Percentiles rank a stretch among this genome's conserved stretches.
Conservation (phyloP, 37 sponge, comb jelly and placozoan species). For the Haliclona indistincta region DNA sequence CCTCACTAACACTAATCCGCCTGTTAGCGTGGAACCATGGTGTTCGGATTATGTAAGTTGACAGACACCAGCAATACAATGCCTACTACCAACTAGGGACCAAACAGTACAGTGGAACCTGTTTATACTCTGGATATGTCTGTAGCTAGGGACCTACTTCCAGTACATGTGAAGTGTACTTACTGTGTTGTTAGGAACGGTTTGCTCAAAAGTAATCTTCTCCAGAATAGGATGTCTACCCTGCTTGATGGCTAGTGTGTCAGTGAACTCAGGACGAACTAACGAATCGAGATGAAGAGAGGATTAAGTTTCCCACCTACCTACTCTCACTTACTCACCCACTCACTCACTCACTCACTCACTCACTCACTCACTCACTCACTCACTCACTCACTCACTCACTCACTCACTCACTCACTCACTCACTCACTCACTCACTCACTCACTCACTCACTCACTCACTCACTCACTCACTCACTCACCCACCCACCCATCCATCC, state of each 20-base stretch:
- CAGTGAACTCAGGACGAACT: constrained; percentile 90
- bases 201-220: constrained; percentile 57
- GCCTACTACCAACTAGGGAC: background rate
- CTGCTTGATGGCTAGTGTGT: constrained; percentile 92
- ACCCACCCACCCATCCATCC: too few species aligned
- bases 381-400: constrained; percentile 39
- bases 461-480: constrained; percentile 16
- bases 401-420: constrained; percentile 39
- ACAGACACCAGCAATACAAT: background rate
- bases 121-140: background rate
- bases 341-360: too few species aligned
- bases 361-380: constrained; percentile 37
- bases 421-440: constrained; percentile 37
- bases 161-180: constrained; percentile 18
- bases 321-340: too few species aligned
- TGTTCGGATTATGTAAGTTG: background rate
- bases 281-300: background rate
- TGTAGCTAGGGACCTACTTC: background rate
- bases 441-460: constrained; percentile 18
- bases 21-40: background rate
- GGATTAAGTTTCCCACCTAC: background rate
- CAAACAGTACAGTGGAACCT: background rate
- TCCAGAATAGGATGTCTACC: constrained; percentile 93
- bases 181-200: constrained; percentile 85
- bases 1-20: too few species aligned